Evolutionary conservation across 2,113 vertebrate genomes (phyloP), one percentile per base, ranked within the genome.

Genomic region (Rhegmatorhina hoffmannsi): DNA sequence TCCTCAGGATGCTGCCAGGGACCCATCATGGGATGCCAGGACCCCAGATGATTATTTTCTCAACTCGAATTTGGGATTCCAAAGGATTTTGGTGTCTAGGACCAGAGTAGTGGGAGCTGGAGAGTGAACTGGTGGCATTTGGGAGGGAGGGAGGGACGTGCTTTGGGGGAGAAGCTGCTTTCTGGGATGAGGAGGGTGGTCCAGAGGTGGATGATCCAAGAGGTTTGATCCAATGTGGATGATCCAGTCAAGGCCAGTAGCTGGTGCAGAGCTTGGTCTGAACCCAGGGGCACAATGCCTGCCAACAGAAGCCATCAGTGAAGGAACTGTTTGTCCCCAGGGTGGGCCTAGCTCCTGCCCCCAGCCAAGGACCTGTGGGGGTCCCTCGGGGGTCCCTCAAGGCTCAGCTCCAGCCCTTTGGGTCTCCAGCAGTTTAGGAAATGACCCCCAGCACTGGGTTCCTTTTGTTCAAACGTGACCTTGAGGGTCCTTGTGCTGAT

Each of bases 21-120:
- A 7, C 2, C 6, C 9, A 1, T 3, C 2, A 1, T 0, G 0
- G 20, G 25, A 8, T 2, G 4, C 21, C 0, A 0, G 10, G 34
- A 21, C 33, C 44, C 34, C 17, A 13, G 28, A 17, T 2, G 1
- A 2, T 11, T 8, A 0, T 9, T 72, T 49, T 33, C 6, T 17
- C 4, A 0, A 16, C 46, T 33, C 11, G 18, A 28, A 17, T 23
- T 20, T 1, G 56, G 56, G n/a, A 33, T 55, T 55, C 49, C 6
- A 1, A 4, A 36, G 47, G 58, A 0, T 23, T 69, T 36, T 40
- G 47, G 20, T n/a, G 52, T 2, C 24, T 2, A 11, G 24, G n/a
- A 62, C 53, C 20, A 7, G 38, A 20, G 46, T 13, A 28, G 33
- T 16, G 5, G 10, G 0, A 1, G 13, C 2, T 13, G 21, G 8